Base-by-base conservation (phyloP, 2,113 vertebrate genomes). In the Psittacula cyanocephala region DNA sequence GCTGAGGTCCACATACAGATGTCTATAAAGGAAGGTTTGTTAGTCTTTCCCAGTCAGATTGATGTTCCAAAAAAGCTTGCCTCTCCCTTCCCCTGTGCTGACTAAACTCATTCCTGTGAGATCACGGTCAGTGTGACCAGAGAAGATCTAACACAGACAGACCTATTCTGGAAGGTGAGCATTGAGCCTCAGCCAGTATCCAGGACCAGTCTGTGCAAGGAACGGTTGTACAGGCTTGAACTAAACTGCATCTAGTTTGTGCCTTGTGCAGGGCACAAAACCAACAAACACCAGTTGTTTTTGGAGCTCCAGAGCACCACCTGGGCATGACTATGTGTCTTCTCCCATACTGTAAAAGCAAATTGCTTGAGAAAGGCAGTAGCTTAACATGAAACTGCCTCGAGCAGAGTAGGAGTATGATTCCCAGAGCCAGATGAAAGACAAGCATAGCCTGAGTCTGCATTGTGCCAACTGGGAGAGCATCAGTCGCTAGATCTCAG, bases 101-200 rank as follows among this genome's bases (percentile, higher is more conserved):
- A 96, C 89, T 97, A 95, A 97, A 63, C 46, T 89, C 77, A 91
- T 91, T 95, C 47, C 83, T 90, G 55, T 95, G 89, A 97, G 95
- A 92, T 96, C 91, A 95, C 0, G 92, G 97, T 97, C 97, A 97
- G 13, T 6, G 3, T 95, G 97, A 97, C 97, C 97, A 94, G 71
- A 79, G 84, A 82, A 91, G 43, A 81, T 87, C 29, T 59, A 91
- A 88, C 69, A 71, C 49, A 93, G 89, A 37, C 92, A 94, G 91
- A 91, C 67, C 82, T 95, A 78, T 93, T 94, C 84, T 92, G 86
- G 63, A 95, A 95, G 95, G 96, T 96, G 52, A 96, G 64, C 68
- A n/a, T 1, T 83, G 63, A 82, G 28, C 52, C 33, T 67, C 67
- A 87, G 89, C 44, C 85, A 87, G 85, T 44, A 78, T 53, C 57